phyloP scores from a whole-genome alignment of 1,140 invertebrate species.

The Drosophila miranda region DNA sequence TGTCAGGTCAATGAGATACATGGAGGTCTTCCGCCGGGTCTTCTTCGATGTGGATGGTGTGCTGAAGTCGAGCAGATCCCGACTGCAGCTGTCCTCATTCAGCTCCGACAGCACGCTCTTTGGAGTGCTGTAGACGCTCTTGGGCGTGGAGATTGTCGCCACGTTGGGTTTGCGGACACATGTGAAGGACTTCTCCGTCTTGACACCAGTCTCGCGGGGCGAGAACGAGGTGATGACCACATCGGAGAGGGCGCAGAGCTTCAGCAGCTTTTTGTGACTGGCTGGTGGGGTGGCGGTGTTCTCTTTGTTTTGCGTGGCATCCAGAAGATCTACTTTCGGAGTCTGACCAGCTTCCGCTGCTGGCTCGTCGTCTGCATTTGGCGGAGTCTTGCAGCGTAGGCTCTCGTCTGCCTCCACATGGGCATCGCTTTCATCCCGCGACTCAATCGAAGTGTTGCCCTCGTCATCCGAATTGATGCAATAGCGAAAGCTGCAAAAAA shows the following conservation, averaged over 20 bases:
- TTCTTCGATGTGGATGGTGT: constrained; percentile 74
- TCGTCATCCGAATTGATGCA: constrained; percentile 76
- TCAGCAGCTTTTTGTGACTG: constrained; percentile 46
- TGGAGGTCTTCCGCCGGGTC: constrained; percentile 49
- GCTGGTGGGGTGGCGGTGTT: constrained; percentile 57
- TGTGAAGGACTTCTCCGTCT: constrained; percentile 71
- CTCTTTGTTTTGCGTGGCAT: constrained; percentile 73
- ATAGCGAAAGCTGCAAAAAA: constrained; percentile 65
- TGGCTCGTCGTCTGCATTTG: constrained; percentile 14
- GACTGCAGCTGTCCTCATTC: constrained; percentile 69
- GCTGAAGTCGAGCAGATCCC: constrained; percentile 48
- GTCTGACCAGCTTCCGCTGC: constrained; percentile 19
- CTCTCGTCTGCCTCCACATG: constrained; percentile 7
- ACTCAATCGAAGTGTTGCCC: constrained; percentile 70
- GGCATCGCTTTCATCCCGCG: constrained; percentile 30
- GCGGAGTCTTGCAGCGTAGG: constrained; percentile 23
- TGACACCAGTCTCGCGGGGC: constrained; percentile 70
- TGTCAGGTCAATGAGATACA: constrained; percentile 74
- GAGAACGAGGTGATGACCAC: constrained; percentile 75
- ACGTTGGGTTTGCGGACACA: constrained; percentile 47
- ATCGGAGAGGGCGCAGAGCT: constrained; percentile 64
- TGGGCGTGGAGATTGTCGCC: constrained; percentile 49
- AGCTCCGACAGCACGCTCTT: constrained; percentile 62
- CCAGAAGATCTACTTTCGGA: constrained; percentile 69
- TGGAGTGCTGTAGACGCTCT: constrained; percentile 72